Evolutionary conservation across 2,888 invertebrate genomes (phyloP), one percentile per base, ranked within the genome.

Genomic region (Synergus itoensis): DNA sequence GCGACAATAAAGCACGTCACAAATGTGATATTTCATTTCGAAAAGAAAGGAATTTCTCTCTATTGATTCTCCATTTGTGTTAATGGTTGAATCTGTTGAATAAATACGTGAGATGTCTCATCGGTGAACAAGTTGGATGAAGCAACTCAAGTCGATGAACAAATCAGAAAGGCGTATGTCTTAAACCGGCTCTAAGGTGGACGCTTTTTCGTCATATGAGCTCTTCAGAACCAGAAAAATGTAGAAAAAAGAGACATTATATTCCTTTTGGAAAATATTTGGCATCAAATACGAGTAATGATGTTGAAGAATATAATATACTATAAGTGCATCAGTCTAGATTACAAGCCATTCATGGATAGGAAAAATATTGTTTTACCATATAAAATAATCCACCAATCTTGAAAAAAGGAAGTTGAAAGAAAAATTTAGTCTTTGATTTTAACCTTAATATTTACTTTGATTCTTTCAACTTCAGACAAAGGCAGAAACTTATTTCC

Each of bases 111-210:
- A 28, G 62, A 62, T 28, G 62, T 14, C 7, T 62, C 62, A 62
- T 62, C 28, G 2, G 28, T 62, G 28, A 62, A 21, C 11, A 62
- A 28, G 21, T 62, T 62, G 14, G 28, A 28, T 62, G 62, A 62
- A 62, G 62, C 28, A 62, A 62, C 14, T 28, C 12, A 28, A 57
- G 62, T 62, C 62, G 28, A 14, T 28, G 62, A 62, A 62, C 62
- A 62, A 62, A 62, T 62, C 62, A 62, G 21, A 28, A 62, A 62
- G 62, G 62, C 28, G 60, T 57, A 18, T 57, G 18, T 62, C 28
- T 14, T 14, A 28, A 45, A 28, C 62, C 28, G 28, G 28, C 62
- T 28, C 1, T 62, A 62, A 62, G 14, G 62, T 62, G 21, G 62
- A 12, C 62, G 28, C 62, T 28, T 62, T 62, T 62, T 28, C 14